Percentiles rank a stretch among this genome's conserved stretches.
Conservation (phyloP, 2,113 vertebrate species). For the Fregata magnificens region DNA sequence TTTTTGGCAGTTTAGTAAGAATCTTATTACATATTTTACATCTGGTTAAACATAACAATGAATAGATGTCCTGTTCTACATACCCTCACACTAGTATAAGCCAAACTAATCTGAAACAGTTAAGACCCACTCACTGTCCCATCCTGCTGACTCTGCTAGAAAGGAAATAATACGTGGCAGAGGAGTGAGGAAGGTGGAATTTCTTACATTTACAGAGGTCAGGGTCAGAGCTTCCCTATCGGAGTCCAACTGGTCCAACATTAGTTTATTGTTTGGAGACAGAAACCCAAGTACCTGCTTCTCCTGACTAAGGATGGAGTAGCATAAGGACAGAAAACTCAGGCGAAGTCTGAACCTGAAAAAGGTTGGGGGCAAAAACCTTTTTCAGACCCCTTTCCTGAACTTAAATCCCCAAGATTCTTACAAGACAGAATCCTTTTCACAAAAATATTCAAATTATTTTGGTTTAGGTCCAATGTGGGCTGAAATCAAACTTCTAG, state of each 20-base stretch:
- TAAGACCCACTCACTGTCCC: neutral
- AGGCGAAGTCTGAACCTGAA: neutral
- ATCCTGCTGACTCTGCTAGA: neutral
- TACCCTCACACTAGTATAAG: neutral
- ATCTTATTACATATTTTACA: neutral
- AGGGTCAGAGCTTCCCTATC: neutral
- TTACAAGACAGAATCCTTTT: neutral
- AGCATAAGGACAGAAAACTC: neutral
- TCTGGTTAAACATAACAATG: neutral
- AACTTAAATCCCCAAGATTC: neutral
- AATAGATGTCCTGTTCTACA: neutral
- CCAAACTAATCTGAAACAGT: neutral
- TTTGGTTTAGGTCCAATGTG: neutral
- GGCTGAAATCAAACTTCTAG: neutral
- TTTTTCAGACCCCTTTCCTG: neutral
- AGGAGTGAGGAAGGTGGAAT: neutral
- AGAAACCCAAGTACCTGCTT: neutral
- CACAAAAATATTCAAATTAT: neutral
- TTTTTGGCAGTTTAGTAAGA: neutral
- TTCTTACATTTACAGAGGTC: neutral
- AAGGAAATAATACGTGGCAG: neutral
- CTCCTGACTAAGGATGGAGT: neutral
- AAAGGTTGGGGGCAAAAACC: neutral
- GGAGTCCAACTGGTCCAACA: neutral
- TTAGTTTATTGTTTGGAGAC: neutral